A percentile compares a stretch with the other conserved stretches of the same genome.
These are phyloP conservation scores for Elaphurus davidianus DNA, from an alignment of 2,113 vertebrate species.

Conservation along the genomic window DNA sequence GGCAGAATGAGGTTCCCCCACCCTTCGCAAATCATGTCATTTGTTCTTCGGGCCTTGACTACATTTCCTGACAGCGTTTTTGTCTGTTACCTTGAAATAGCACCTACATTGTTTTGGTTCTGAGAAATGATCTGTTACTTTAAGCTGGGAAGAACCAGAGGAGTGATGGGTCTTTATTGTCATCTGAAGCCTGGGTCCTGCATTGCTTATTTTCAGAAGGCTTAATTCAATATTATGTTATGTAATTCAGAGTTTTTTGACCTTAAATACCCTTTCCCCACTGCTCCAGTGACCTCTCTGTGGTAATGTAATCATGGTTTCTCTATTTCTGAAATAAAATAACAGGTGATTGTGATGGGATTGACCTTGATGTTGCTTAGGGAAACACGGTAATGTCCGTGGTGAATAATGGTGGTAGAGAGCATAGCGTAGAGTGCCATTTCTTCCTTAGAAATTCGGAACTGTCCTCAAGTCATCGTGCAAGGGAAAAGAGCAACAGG, in stretches of 20 bases:
- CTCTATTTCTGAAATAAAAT: not conserved
- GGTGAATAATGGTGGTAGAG: not conserved
- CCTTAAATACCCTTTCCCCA: not conserved
- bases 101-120: not conserved
- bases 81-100: not conserved
- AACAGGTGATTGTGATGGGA: not conserved
- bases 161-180: not conserved
- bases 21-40: not conserved
- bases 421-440: not conserved
- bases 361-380: slow-evolving; percentile 9
- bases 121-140: not conserved
- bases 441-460: not conserved
- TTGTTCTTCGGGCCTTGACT: not conserved
- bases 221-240: not conserved
- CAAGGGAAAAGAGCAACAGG: not conserved
- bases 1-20: not conserved
- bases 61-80: not conserved
- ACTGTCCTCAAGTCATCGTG: not conserved
- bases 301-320: not conserved
- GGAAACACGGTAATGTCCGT: not conserved
- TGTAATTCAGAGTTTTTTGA: not conserved
- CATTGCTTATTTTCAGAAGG: not conserved
- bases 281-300: not conserved
- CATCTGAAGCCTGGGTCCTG: not conserved
- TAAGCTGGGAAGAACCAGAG: not conserved